These are phyloP conservation scores for Planococcus citri DNA, from an alignment of 1,140 invertebrate genomes.

Conservation along the genomic window DNA sequence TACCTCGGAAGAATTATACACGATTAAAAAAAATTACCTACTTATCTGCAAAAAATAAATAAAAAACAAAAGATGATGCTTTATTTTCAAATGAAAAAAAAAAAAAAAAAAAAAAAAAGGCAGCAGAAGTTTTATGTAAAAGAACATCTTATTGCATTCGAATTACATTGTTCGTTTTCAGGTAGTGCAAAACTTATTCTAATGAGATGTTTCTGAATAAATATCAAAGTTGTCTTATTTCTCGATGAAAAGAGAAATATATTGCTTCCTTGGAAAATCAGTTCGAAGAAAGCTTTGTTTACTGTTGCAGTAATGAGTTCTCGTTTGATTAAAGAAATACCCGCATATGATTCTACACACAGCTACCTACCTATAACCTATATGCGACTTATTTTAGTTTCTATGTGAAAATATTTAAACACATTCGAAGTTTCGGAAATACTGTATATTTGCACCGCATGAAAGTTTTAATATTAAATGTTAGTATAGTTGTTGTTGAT, in stretches of 20 bases:
- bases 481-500: too few species aligned
- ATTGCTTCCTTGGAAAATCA: conserved; percentile 3
- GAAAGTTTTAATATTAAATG: too few species aligned
- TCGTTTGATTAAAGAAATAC: conserved; percentile 7
- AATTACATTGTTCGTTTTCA: background rate
- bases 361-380: background rate
- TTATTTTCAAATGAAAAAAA: background rate
- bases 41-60: background rate
- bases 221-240: conserved; percentile 8
- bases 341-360: background rate
- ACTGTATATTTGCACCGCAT: too few species aligned
- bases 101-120: background rate
- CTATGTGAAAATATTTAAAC: background rate
- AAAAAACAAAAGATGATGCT: background rate
- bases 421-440: background rate
- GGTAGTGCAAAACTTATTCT: background rate
- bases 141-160: background rate
- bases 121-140: background rate
- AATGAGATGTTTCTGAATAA: conserved; percentile 7
- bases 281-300: background rate
- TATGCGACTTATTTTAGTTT: background rate
- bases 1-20: too few species aligned
- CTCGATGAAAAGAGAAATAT: background rate
- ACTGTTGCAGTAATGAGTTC: background rate
- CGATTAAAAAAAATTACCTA: too few species aligned